Conservation (phyloP, 2,797 vertebrate genomes). For the Yasuhikotakia modesta region DNA sequence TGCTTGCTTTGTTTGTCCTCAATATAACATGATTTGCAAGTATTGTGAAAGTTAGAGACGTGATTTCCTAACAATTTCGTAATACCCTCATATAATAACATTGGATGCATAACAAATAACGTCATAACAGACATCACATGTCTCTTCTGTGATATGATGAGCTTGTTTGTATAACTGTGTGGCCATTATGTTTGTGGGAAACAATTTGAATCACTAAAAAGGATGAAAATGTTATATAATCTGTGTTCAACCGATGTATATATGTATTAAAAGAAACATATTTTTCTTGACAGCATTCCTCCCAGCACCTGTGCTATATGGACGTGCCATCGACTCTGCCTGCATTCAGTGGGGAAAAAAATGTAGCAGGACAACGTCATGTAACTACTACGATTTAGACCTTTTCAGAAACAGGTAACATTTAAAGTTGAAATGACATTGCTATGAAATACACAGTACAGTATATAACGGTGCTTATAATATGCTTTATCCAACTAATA, state of each 20-base stretch:
- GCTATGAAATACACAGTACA: not conserved
- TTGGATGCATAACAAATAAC: not conserved
- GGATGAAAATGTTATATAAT: not conserved
- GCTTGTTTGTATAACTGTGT: not conserved
- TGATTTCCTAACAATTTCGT: not conserved
- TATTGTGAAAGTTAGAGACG: slow-evolving; percentile 31
- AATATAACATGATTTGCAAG: slow-evolving; percentile 26
- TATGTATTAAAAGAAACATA: slow-evolving; percentile 5
- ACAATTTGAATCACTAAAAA: not conserved
- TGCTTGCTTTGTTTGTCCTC: not conserved
- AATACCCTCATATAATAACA: not conserved
- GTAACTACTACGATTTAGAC: slow-evolving; percentile 86
- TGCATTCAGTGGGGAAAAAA: slow-evolving; percentile 85
- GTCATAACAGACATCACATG: not conserved
- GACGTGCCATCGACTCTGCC: slow-evolving; percentile 85
- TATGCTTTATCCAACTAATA: too few species aligned
- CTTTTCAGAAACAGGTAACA: slow-evolving; percentile 82
- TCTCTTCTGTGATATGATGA: not conserved
- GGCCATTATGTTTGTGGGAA: not conserved
- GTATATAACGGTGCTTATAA: too few species aligned
- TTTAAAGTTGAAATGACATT: not conserved
- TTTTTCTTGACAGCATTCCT: slow-evolving; percentile 82
- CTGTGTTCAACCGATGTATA: not conserved
- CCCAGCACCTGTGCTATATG: slow-evolving; percentile 88
- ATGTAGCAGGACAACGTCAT: slow-evolving; percentile 80